Conservation (phyloP, 2,797 vertebrate genomes). For the Poeciliopsis infans region DNA sequence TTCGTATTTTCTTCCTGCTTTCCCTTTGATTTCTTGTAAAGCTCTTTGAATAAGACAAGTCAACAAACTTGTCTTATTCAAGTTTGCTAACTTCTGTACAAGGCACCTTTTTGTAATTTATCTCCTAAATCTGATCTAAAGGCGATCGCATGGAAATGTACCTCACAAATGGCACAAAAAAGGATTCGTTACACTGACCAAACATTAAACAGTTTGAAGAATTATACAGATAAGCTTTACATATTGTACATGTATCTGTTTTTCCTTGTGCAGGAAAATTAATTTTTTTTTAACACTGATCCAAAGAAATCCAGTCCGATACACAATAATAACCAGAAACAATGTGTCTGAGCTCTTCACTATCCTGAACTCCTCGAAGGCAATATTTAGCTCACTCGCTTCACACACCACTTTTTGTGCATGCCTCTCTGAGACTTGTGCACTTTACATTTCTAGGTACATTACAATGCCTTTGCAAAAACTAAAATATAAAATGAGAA, state of each 20-base stretch:
- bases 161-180: neutral
- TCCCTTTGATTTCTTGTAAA: neutral
- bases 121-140: slow-evolving; percentile 14
- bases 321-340: neutral
- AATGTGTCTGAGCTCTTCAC: neutral
- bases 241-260: neutral
- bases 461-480: neutral
- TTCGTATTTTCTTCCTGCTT: neutral
- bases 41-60: neutral
- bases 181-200: slow-evolving; percentile 13
- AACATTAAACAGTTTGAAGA: slow-evolving; percentile 21
- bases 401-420: neutral
- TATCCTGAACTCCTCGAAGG: neutral
- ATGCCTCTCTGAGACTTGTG: neutral
- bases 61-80: neutral
- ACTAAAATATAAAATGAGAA: neutral
- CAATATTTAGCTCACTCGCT: neutral
- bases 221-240: slow-evolving; percentile 6
- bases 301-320: neutral
- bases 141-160: slow-evolving; percentile 21
- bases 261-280: neutral
- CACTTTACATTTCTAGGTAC: neutral
- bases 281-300: neutral
- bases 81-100: neutral
- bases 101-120: neutral